Evolutionary conservation across 2,888 invertebrate species (phyloP).

Genomic region (Sussaba pulchella): DNA sequence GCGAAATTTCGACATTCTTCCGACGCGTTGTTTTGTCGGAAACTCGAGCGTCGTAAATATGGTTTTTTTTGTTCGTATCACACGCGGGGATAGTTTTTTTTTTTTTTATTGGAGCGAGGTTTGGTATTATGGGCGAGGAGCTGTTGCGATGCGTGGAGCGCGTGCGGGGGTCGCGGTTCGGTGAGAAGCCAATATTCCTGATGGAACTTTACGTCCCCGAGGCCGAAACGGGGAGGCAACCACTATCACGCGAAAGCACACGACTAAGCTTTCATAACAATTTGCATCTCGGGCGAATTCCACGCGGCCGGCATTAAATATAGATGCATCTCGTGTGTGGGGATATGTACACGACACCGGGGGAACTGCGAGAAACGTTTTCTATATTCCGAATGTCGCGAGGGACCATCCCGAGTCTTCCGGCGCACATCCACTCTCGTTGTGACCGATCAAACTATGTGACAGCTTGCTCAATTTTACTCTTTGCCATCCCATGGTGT

Average conservation of each 20-base stretch:
- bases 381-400: slow-evolving; percentile 57
- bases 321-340: slow-evolving; percentile 79
- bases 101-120: background rate
- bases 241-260: slow-evolving; percentile 68
- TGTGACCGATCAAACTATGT: slow-evolving; percentile 67
- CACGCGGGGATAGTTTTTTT: no score
- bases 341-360: slow-evolving; percentile 68
- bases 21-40: no score
- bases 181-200: slow-evolving; percentile 75
- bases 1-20: no score
- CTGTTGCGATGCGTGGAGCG: background rate
- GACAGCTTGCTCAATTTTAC: slow-evolving; percentile 62
- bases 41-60: no score
- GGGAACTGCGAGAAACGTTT: slow-evolving; percentile 65
- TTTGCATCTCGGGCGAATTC: slow-evolving; percentile 80
- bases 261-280: slow-evolving; percentile 82
- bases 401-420: slow-evolving; percentile 56
- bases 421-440: slow-evolving; percentile 44
- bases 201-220: slow-evolving; percentile 72
- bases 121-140: slow-evolving; percentile 10
- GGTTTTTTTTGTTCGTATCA: no score
- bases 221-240: slow-evolving; percentile 44
- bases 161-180: slow-evolving; percentile 8
- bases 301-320: slow-evolving; percentile 80
- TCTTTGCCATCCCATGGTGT: slow-evolving; percentile 22